Conservation (phyloP, 2,113 vertebrate species). For the Zosterops hypoxanthus region DNA sequence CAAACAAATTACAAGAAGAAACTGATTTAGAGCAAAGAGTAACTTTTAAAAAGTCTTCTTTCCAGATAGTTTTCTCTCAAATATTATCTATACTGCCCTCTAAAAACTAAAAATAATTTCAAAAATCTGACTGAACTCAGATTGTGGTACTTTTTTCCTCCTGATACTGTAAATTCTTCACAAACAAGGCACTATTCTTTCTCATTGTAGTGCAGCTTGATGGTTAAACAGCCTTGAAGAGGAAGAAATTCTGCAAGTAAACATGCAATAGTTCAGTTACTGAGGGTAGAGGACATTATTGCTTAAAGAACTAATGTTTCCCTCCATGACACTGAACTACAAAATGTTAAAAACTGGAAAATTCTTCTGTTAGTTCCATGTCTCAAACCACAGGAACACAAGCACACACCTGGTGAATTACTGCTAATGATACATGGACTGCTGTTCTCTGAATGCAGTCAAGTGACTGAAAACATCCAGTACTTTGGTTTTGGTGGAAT, state of each 20-base stretch:
- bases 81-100: neutral
- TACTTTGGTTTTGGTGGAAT: neutral
- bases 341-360: neutral
- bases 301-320: neutral
- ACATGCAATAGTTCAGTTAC: neutral
- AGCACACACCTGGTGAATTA: neutral
- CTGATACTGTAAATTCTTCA: neutral
- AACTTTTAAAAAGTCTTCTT: neutral
- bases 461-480: neutral
- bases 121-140: neutral
- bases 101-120: neutral
- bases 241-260: neutral
- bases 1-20: neutral
- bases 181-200: neutral
- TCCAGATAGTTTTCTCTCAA: neutral
- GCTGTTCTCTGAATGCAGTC: neutral
- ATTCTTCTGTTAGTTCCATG: neutral
- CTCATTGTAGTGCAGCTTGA: neutral
- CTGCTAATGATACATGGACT: neutral
- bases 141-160: neutral
- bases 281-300: neutral
- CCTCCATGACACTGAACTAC: neutral
- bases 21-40: neutral
- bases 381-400: neutral
- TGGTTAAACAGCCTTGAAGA: neutral